Conservation (phyloP, 2,113 vertebrate species). For the Tonatia bakeri region DNA sequence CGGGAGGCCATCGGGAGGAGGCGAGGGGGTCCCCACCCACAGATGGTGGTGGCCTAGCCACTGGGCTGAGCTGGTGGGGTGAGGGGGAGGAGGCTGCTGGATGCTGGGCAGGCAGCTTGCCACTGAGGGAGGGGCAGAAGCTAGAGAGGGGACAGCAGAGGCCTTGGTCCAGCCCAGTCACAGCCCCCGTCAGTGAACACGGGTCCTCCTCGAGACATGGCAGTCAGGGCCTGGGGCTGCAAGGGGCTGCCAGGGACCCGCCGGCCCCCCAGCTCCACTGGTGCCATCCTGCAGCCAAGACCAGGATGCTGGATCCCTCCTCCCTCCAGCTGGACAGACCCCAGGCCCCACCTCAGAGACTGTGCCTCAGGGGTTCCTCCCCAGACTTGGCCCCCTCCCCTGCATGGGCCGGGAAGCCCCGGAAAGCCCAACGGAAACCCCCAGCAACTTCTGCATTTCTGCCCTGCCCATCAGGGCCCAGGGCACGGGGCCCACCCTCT, state of each 20-base stretch:
- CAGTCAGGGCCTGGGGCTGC: neutral
- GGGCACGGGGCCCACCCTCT: accelerated
- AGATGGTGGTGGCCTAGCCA: neutral
- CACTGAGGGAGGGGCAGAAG: neutral
- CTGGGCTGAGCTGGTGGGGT: neutral
- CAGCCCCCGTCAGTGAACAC: no score
- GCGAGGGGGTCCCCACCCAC: neutral
- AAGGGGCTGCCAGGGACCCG: neutral
- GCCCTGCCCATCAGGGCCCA: accelerated
- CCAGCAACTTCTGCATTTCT: accelerated
- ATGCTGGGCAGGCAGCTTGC: neutral
- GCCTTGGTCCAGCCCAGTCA: neutral
- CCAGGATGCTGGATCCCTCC: neutral
- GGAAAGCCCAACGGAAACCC: neutral
- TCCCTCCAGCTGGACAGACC: neutral
- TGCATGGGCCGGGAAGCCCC: neutral
- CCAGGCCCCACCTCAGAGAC: neutral
- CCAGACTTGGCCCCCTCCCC: neutral
- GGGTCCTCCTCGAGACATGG: neutral
- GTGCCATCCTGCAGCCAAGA: neutral
- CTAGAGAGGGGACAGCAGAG: neutral
- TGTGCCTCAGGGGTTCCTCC: neutral
- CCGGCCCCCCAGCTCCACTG: neutral
- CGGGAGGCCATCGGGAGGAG: neutral
- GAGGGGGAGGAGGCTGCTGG: neutral